Percentiles rank a stretch among this genome's conserved stretches.
Conservation (phyloP, 2,888 invertebrate genomes). For the Andrena flavipes region DNA sequence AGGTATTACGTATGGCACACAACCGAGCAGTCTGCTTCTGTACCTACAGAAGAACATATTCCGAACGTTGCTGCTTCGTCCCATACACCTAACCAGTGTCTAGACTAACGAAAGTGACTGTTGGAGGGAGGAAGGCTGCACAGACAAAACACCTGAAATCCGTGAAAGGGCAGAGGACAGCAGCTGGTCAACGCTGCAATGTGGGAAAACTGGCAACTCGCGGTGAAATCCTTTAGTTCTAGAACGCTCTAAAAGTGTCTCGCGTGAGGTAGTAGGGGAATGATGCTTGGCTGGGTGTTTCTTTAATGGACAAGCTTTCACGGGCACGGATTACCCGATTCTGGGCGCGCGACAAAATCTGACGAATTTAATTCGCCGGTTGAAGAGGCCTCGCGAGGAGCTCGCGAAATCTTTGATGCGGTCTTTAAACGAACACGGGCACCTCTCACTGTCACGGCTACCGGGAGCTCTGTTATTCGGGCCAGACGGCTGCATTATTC, state of each 20-base stretch:
- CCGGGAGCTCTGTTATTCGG: slow-evolving; percentile 6
- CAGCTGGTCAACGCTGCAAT: not conserved
- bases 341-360: not conserved
- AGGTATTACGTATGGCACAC: not conserved
- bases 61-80: not conserved
- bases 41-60: slow-evolving; percentile 18
- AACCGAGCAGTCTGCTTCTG: slow-evolving; percentile 19
- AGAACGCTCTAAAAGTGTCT: too few relatives aligned
- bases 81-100: not conserved
- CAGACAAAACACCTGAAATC: not conserved
- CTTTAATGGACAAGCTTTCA: slow-evolving; percentile 5
- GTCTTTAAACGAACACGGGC: slow-evolving; percentile 12
- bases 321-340: not conserved
- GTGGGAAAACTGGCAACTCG: not conserved
- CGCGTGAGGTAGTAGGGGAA: too few relatives aligned
- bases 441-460: slow-evolving; percentile 40
- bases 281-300: not conserved
- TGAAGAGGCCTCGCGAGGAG: not conserved
- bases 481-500: slow-evolving; percentile 52
- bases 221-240: not conserved
- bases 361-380: slow-evolving; percentile 11
- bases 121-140: not conserved
- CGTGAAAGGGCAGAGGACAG: not conserved
- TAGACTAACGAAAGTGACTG: not conserved
- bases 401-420: slow-evolving; percentile 39